Base-by-base conservation (phyloP, 2,113 vertebrate species). In the Nothobranchius kuhntae region DNA sequence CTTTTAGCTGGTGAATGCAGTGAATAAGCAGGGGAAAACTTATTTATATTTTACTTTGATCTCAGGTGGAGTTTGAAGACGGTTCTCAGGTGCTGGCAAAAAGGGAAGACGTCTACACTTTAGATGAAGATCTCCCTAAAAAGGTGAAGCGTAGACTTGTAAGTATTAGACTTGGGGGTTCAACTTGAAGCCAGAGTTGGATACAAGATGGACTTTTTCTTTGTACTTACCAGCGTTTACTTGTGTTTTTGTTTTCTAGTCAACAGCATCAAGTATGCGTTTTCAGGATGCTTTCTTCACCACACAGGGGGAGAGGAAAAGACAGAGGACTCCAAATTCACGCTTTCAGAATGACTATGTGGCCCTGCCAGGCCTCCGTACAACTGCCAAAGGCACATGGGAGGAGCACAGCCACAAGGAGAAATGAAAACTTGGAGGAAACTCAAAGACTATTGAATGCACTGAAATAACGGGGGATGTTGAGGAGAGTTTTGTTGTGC, bases 51-150 rank as follows among this genome's bases (percentile, higher is more conserved):
- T 53, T 45, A 30, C 3, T 70, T 13, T 75, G 0, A 0, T 62
- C 51, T 59, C 75, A 99, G 96, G 95, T 99, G 89, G 96, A 98
- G 78, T 99, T 99, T 94, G 97, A 99, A 91, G 97, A 99, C 65
- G 97, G 96, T 35, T 99, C 97, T 71, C 95, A 96, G 91, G 93
- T 95, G 80, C 87, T 95, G 75, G 95, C 95, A 58, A 98, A 98
- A 84, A 94, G 96, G 88, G 95, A 98, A 71, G 96, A 99, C 35
- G 94, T 99, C 75, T 98, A 98, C 81, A 96, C 94, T 7, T 86
- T 98, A 78, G 94, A 98, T 2, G 97, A 99, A 93, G 96, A 98
- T 64, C 93, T 99, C 57, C 97, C 97, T 60, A 98, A 98, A 88
- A 96, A 96, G 92, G 96, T 98, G 84, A 98, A 97, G 91, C 95